Evolutionary conservation across 2,888 invertebrate species (phyloP), one percentile per base, ranked within the genome.

Genomic region (Limenitis camilla): DNA sequence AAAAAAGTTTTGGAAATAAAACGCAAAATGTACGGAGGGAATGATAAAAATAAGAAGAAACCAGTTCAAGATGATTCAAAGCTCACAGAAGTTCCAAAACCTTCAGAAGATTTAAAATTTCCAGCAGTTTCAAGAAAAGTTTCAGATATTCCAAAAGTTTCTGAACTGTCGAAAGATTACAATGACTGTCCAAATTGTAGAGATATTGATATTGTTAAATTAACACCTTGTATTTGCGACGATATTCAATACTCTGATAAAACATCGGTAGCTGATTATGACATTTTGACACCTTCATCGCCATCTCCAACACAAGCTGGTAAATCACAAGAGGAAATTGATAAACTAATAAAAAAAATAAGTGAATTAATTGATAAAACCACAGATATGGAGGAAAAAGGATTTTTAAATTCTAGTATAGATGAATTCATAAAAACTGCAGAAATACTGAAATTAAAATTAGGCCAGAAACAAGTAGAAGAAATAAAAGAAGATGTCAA

Each of bases 1-100:
- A 73, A 72, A 60, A 69, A 65, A 48, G 61, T 72, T 5, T 44
- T 68, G 27, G 58, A 66, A 32, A 56, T 64, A 5, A 71, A 69
- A 53, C 59, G 56, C 10, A 66, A 50, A 47, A 56, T 61, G 54
- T 56, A 51, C 40, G 48, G 47, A 27, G 51, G 36, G 3, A 33
- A 56, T 33, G 48, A 40, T 11, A 48, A 57, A 7, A 52, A 52
- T 7, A 43, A 49, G 7, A 58, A 61, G 9, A 59, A 46, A 30
- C 44, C 43, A 10, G 43, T 51, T 7, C 36, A 55, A 35, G 35
- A 31, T 32, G 29, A 40, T 32, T 19, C 19, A 19, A 33, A 9
- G 10, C 27, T 11, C 6, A 29, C 19, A 19, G 19, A 19, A 19
- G 19, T 19, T 19, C 19, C 19, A 19, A 19, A 19, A 19, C 19